Evolutionary conservation across 2,797 vertebrate genomes (phyloP).

Genomic region (Peromyscus aztecus): DNA sequence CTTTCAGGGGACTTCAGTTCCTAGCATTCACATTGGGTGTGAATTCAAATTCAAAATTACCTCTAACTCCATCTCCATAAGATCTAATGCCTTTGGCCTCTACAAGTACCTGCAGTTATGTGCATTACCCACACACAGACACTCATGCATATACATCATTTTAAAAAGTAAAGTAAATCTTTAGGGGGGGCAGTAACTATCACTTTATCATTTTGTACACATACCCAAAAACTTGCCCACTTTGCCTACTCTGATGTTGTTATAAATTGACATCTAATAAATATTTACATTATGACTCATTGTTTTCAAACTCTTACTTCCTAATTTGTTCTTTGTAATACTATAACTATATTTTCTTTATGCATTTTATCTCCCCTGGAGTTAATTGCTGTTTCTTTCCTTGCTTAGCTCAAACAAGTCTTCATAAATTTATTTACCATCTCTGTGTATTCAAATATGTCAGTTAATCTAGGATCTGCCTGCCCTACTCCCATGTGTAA

Average conservation of each 20-base stretch:
- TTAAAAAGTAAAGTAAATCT: not conserved
- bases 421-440: not conserved
- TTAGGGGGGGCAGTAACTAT: not conserved
- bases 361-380: constrained; percentile 3
- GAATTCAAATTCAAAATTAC: not conserved
- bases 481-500: not conserved
- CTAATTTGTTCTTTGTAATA: not conserved
- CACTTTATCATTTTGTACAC: not conserved
- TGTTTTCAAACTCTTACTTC: not conserved
- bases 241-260: not conserved
- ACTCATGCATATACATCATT: too few species aligned
- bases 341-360: constrained; percentile 16
- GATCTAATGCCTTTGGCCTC: not conserved
- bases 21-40: not conserved
- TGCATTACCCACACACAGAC: not conserved
- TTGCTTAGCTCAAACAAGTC: constrained; percentile 39
- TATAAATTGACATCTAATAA: constrained; percentile 49
- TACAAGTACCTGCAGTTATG: not conserved
- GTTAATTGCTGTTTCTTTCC: constrained; percentile 44
- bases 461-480: not conserved
- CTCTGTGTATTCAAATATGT: not conserved
- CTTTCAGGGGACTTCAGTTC: not conserved
- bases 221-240: not conserved
- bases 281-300: constrained; percentile 4
- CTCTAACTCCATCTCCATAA: not conserved